Base-by-base conservation (phyloP, 2,113 vertebrate species). In the Shinisaurus crocodilurus region DNA sequence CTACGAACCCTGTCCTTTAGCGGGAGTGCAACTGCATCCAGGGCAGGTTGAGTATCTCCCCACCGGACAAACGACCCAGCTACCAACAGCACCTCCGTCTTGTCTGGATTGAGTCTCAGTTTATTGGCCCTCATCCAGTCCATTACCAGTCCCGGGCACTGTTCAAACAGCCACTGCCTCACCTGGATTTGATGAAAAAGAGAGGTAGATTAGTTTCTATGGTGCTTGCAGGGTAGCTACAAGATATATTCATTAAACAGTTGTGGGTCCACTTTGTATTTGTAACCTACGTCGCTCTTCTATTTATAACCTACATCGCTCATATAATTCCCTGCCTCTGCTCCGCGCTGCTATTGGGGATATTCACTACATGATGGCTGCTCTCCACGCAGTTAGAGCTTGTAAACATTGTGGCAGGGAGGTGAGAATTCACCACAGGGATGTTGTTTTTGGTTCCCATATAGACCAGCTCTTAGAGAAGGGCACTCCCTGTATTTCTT, bases 361-460 rank as follows among this genome's bases (percentile, higher is more conserved):
- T 60, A 72, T 48, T 75, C 10, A 12, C 43, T 43, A 37, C 9
- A 67, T n/a, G 75, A 43, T 45, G 63, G 29, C 82, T 54, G 48
- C 25, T 32, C 45, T 89, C 60, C 32, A 29, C 37, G 34, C 25
- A 12, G 34, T 81, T 81, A 29, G 43, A 81, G 23, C 76, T 88
- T n/a, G n/a, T 88, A 88, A 81, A 70, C 60, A 37, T 69, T 81
- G 65, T 37, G 76, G 87, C 32, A 88, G 32, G 29, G 45, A 79
- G 27, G 45, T 90, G 75, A 90, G 63, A 32, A 79, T 69, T 86
- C 63, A 43, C 75, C 82, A 60, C 63, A 79, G 74, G 63, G 80
- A 40, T 90, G 84, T 85, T 86, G n/a, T 80, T 90, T 79, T 85
- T 40, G 40, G 63, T 85, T 79, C 63, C 48, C 37, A 10, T 72